Percentiles rank a stretch among this genome's conserved stretches.
phyloP scores from a whole-genome alignment of 2,113 vertebrate species.

The Laterallus jamaicensis region DNA sequence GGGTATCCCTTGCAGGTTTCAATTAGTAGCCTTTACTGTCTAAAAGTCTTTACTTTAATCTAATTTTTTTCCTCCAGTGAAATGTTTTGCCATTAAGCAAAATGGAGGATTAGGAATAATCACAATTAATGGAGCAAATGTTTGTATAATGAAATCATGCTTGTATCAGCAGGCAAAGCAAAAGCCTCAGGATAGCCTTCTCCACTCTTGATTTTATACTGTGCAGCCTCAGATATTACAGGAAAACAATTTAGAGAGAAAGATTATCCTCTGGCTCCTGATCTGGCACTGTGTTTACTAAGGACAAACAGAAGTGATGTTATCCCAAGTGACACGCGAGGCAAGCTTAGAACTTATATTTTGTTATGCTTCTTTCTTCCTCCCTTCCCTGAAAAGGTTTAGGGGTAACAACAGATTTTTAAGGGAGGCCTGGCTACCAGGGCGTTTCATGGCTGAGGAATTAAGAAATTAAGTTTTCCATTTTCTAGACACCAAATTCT shows the following conservation, averaged over 20 bases:
- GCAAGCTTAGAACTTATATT: neutral
- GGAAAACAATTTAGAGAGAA: slow-evolving; percentile 12
- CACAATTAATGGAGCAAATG: slow-evolving; percentile 61
- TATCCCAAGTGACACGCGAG: neutral
- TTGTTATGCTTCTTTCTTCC: neutral
- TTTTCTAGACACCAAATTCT: neutral
- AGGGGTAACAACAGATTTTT: neutral
- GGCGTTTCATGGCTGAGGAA: neutral
- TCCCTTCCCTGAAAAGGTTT: neutral
- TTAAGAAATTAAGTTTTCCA: neutral
- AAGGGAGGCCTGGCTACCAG: neutral
- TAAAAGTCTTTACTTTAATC: slow-evolving; percentile 50
- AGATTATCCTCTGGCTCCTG: slow-evolving; percentile 26
- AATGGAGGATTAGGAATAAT: slow-evolving; percentile 64
- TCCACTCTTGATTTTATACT: neutral
- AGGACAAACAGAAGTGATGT: neutral
- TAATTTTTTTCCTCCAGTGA: slow-evolving; percentile 29
- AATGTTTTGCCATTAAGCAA: slow-evolving; percentile 60
- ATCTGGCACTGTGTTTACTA: slow-evolving; percentile 12
- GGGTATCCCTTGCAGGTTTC: slow-evolving; percentile 62
- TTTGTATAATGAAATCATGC: slow-evolving; percentile 59
- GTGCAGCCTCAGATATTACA: neutral
- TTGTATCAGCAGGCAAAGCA: slow-evolving; percentile 19
- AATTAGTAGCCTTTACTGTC: slow-evolving; percentile 43
- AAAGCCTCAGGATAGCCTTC: neutral